Evolutionary conservation across 2,797 vertebrate genomes (phyloP).

Genomic region (Notolepis coatsorum): DNA sequence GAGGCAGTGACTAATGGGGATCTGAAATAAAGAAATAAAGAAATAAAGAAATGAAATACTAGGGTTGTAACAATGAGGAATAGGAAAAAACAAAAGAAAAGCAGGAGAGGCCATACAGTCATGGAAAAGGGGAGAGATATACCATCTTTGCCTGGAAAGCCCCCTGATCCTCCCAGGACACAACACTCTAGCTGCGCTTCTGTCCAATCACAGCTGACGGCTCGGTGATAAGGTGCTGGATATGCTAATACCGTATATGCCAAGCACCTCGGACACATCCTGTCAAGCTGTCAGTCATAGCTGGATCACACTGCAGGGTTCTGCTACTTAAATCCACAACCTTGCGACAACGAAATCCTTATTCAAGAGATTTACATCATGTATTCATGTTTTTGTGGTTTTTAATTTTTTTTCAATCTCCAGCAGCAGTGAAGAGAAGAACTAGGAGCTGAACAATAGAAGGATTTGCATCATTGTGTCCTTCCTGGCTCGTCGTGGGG

Average conservation of each 20-base stretch:
- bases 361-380: too few species aligned
- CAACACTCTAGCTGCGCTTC: slow-evolving; percentile 31
- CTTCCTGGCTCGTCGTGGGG: too few species aligned
- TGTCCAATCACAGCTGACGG: slow-evolving; percentile 57
- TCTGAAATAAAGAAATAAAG: too few species aligned
- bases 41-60: too few species aligned
- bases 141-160: slow-evolving; percentile 10
- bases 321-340: slow-evolving; percentile 16
- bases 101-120: background rate
- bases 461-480: background rate
- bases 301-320: slow-evolving; percentile 7
- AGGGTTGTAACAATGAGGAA: too few species aligned
- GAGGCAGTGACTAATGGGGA: too few species aligned
- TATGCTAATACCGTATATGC: slow-evolving; percentile 66
- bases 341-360: too few species aligned
- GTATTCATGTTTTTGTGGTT: too few species aligned
- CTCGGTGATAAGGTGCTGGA: slow-evolving; percentile 49
- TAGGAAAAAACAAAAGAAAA: background rate
- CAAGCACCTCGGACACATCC: slow-evolving; percentile 58
- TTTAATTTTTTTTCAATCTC: too few species aligned
- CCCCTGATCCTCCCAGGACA: slow-evolving; percentile 36
- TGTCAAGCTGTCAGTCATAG: slow-evolving; percentile 63
- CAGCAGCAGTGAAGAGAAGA: background rate
- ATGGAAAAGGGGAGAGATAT: background rate
- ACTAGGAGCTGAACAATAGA: background rate